Evolutionary conservation across 2,888 invertebrate species (phyloP), one percentile per base, ranked within the genome.

Genomic region (Pteria penguin): DNA sequence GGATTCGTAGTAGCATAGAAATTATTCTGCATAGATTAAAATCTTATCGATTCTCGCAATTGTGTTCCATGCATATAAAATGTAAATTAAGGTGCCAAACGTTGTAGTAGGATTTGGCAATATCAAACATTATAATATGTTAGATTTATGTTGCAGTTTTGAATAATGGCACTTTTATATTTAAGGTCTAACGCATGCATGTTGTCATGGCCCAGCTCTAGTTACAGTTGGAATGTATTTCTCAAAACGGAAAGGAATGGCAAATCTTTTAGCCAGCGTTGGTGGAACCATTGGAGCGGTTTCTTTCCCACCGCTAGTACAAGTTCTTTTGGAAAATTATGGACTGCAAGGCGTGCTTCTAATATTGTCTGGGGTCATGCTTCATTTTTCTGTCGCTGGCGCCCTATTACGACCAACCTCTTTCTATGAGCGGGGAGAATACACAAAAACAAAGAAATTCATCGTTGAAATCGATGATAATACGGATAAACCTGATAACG

Each of bases 321-420:
- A 63, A n/a, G 26, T 45, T 58, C 26, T 70, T 4, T 22, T 75
- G 0, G 65, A 75, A 62, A 36, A 27, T 0, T 75, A 70, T 29
- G 70, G 65, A 14, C 52, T 75, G 0, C 65, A 26, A 32, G 75
- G 75, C 3, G n/a, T 68, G 3, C 27, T 75, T 1, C 58, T 65
- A 8, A 55, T 82, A n/a, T 26, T 78, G 11, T 71, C 65, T 0
- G 82, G 63, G 18, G 52, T 82, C 3, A 32, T 36, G 24, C 45
- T 82, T 24, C 62, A 82, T n/a, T 29, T 78, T 8, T 14, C 66
- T 1, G 74, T 78, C 11, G 73, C 72, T 52, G 82, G 78, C 1
- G 58, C 78, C 27, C 54, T 82, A 5, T 71, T 79, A 72, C 62
- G 82, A 31, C 80, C 80, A 11, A 26, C 57, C 4, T 65, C 65